Evolutionary conservation across 2,888 invertebrate species (phyloP).

Genomic region (Sisyra nigra): DNA sequence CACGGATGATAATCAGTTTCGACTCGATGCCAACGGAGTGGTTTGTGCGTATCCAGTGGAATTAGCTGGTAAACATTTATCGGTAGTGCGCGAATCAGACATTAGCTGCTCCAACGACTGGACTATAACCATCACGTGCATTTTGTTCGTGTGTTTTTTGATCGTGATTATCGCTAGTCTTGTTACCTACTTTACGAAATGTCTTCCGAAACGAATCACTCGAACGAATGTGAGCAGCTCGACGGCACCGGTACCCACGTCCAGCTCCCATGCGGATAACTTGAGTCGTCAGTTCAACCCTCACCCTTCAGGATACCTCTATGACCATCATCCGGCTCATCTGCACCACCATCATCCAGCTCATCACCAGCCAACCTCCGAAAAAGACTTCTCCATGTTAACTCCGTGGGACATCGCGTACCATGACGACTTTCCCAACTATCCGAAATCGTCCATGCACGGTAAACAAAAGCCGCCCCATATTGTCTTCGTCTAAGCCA

Average conservation of each 20-base stretch:
- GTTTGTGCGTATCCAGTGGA: background rate
- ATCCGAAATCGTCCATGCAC: background rate
- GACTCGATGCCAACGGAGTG: background rate
- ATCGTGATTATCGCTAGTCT: background rate
- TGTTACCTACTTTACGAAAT: background rate
- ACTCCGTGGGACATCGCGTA: background rate
- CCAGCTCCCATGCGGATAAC: background rate
- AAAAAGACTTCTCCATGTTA: background rate
- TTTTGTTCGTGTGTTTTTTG: background rate
- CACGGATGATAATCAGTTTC: background rate
- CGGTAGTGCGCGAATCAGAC: background rate
- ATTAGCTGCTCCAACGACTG: background rate
- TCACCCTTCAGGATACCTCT: background rate
- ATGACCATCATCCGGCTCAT: background rate
- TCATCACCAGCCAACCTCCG: background rate
- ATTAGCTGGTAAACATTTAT: background rate
- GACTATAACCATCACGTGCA: background rate
- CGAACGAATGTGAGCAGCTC: background rate
- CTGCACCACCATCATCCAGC: background rate
- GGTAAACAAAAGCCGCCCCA: conserved; percentile 3
- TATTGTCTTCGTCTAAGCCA: conserved; percentile 2
- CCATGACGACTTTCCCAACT: background rate
- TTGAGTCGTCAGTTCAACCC: background rate
- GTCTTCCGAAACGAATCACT: background rate
- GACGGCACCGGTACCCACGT: background rate